Base-by-base conservation (phyloP, 2,797 vertebrate species). In the Mormyrops boulengeri region DNA sequence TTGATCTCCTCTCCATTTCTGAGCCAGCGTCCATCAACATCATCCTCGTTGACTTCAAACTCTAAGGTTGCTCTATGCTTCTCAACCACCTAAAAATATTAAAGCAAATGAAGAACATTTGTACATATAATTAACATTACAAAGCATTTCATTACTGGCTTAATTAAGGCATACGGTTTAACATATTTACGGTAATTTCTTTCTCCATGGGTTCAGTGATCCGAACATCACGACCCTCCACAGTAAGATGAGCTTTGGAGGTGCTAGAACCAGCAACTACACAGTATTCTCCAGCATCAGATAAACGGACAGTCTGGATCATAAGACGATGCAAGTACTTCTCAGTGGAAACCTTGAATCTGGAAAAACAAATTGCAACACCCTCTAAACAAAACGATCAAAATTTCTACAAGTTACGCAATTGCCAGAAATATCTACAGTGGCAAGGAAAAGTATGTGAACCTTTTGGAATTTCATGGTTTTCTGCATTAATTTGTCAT, bases 251-350 rank as follows among this genome's bases (percentile, higher is more conserved):
- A 88, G 97, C 98, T 50, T 96, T 98, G 47, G 98, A 99, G 88
- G 98, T 95, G 66, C 96, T 99, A 84, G 98, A 97, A 12, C 99
- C 99, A 9, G 98, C 98, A 80, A 99, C 98, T 88, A 98, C 98
- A 0, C 97, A 96, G 89, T 99, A 99, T 62, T 97, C 95, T 2
- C 99, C 99, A 0, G 97, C 97, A 69, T 99, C 99, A 2, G 97
- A 97, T 96, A 99, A 96, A 19, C 94, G 97, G 1, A 97, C 96
- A 0, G 97, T 97, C 89, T 98, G 96, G 93, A 99, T 97, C 93
- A 98, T 96, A 84, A 99, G 96, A 47, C 98, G 98, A 91, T 99
- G 98, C 34, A 98, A 93, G 0, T 95, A 98, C 94, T 96, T 98
- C 91, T 99, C 99, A 82, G 96, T 96, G 17, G 97, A 96, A 92